Percentiles rank a stretch among this genome's conserved stretches.
These are phyloP conservation scores for Furnarius figulus DNA, from an alignment of 2,113 vertebrate genomes.

Conservation along the genomic window DNA sequence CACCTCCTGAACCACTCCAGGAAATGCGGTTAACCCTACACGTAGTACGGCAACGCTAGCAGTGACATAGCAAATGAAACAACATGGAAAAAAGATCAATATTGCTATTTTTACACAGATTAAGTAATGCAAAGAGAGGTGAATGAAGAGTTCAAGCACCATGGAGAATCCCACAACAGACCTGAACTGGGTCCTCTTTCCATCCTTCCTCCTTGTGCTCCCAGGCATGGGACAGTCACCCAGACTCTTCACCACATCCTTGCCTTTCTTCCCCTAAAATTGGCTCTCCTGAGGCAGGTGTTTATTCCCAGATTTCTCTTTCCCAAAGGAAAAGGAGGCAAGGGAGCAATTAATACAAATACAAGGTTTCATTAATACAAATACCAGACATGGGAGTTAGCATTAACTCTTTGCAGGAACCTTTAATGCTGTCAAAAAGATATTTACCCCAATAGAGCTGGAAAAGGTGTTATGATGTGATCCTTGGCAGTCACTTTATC, in stretches of 20 bases:
- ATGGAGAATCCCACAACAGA: fast-evolving
- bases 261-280: not conserved
- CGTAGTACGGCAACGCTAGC: fast-evolving
- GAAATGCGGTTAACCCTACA: not conserved
- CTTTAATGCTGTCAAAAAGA: not conserved
- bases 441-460: not conserved
- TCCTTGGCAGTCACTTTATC: conserved; percentile 7
- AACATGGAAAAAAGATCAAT: not conserved
- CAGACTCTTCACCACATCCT: not conserved
- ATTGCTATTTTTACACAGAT: not conserved
- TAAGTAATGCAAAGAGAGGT: not conserved
- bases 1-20: not conserved
- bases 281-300: not conserved
- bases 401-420: not conserved
- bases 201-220: not conserved
- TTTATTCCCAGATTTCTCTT: not conserved
- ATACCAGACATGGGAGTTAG: not conserved
- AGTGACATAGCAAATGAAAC: not conserved
- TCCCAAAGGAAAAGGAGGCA: not conserved
- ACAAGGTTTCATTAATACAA: not conserved
- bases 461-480: not conserved
- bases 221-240: fast-evolving
- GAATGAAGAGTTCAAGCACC: not conserved
- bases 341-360: not conserved
- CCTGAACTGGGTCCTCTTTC: not conserved